Conservation (phyloP, 2,888 invertebrate genomes). For the Xanthia togata region DNA sequence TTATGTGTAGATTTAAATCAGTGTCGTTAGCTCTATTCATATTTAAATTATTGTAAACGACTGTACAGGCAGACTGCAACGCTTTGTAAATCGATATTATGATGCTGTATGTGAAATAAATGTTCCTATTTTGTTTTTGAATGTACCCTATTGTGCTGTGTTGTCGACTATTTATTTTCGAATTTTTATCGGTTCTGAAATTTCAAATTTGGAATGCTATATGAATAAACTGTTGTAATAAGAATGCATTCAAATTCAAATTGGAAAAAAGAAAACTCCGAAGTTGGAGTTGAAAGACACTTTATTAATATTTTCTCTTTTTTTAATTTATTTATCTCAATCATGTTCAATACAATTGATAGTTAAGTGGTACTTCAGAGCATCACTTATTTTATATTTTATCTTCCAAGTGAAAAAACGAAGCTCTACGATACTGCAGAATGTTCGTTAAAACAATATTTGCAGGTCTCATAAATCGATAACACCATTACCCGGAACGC, state of each 20-base stretch:
- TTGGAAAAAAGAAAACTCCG: background rate
- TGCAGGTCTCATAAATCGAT: constrained; percentile 10
- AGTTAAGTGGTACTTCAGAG: background rate
- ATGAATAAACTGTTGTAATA: constrained; percentile 12
- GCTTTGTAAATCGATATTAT: constrained; percentile 51
- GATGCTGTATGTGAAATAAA: constrained; percentile 23
- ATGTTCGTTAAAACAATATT: background rate
- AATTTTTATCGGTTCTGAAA: background rate
- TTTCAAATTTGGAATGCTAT: constrained; percentile 16
- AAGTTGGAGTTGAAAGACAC: background rate
- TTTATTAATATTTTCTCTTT: background rate
- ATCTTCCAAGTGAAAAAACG: background rate
- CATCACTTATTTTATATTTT: background rate
- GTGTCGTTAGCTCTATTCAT: constrained; percentile 69
- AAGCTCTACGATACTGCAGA: background rate
- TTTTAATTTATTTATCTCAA: background rate
- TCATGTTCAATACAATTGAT: background rate
- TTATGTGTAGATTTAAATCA: constrained; percentile 54
- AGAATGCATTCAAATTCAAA: constrained; percentile 20
- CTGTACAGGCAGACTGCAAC: constrained; percentile 41
- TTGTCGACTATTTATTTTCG: background rate
- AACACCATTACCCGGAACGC: constrained; percentile 19
- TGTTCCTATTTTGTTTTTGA: constrained; percentile 42
- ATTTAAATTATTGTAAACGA: constrained; percentile 67
- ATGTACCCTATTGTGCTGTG: constrained; percentile 10